A percentile compares a stretch with the other conserved stretches of the same genome.
phyloP scores from a whole-genome alignment of 2,888 invertebrate species.

The Corythucha ciliata region DNA sequence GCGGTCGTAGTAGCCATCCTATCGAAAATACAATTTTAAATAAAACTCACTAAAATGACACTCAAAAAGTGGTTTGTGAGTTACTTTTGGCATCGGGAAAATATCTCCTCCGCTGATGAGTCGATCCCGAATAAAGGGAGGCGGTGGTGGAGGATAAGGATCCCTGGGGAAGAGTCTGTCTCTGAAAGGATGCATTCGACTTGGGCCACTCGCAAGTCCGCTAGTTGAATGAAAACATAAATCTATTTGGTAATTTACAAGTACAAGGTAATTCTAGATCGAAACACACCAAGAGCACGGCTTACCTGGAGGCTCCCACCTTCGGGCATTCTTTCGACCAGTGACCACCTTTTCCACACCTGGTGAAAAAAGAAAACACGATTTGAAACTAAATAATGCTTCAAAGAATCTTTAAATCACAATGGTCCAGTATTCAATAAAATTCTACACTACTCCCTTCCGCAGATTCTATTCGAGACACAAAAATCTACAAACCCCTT shows the following conservation, averaged over 20 bases:
- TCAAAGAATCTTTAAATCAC: too few relatives aligned
- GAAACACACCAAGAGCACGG: not conserved
- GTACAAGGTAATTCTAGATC: not conserved
- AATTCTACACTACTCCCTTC: too few relatives aligned
- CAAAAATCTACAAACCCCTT: too few relatives aligned
- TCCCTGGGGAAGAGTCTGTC: constrained; percentile 81
- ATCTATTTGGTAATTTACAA: not conserved
- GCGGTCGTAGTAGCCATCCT: constrained; percentile 71
- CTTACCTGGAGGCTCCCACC: constrained; percentile 44
- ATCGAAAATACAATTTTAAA: constrained; percentile 32
- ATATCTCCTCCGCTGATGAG: constrained; percentile 67
- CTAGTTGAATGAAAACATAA: too few relatives aligned
- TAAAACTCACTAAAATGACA: not conserved
- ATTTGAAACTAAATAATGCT: not conserved
- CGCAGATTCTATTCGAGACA: too few relatives aligned
- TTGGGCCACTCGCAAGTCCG: too few relatives aligned
- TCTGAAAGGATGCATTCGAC: constrained; percentile 46
- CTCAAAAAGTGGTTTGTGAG: not conserved
- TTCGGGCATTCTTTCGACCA: constrained; percentile 95
- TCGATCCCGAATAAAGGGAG: constrained; percentile 78
- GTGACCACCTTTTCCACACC: constrained; percentile 88
- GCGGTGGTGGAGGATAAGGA: constrained; percentile 85
- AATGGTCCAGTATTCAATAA: too few relatives aligned
- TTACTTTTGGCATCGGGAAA: constrained; percentile 31
- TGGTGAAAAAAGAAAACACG: constrained; percentile 24